phyloP scores from a whole-genome alignment of 37 sponge, comb jelly and placozoan genomes.

The Oopsacas minuta region DNA sequence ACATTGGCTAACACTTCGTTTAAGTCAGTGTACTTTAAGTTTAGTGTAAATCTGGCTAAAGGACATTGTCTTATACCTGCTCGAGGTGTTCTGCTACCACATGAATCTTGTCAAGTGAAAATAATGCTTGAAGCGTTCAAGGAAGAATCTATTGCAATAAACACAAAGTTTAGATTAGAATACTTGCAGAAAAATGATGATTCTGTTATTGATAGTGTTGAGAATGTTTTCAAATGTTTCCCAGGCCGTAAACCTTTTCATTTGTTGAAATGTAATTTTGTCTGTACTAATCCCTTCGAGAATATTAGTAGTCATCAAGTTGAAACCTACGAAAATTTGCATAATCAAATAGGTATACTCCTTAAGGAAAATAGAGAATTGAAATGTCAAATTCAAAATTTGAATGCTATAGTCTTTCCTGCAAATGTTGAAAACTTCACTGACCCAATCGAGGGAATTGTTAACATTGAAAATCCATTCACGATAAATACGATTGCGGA shows the following conservation, averaged over 20 bases:
- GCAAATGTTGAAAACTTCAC: not conserved
- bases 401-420: not conserved
- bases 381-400: not conserved
- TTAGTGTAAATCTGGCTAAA: not conserved
- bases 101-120: not conserved
- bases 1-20: not conserved
- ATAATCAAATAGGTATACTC: not conserved
- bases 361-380: not conserved
- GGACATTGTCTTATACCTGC: not conserved
- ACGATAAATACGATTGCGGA: not conserved
- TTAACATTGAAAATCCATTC: not conserved
- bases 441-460: not conserved
- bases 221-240: not conserved
- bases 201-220: not conserved
- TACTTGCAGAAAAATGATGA: constrained; percentile 7
- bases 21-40: constrained; percentile 8
- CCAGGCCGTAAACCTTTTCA: not conserved
- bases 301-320: not conserved
- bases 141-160: not conserved
- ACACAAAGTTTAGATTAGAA: not conserved
- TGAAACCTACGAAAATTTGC: not conserved
- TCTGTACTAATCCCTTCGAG: not conserved
- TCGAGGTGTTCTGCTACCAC: not conserved
- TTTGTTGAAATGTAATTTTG: not conserved
- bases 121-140: not conserved